These are phyloP conservation scores for Platycercus adscitus DNA, from an alignment of 2,113 vertebrate genomes.

Conservation along the genomic window DNA sequence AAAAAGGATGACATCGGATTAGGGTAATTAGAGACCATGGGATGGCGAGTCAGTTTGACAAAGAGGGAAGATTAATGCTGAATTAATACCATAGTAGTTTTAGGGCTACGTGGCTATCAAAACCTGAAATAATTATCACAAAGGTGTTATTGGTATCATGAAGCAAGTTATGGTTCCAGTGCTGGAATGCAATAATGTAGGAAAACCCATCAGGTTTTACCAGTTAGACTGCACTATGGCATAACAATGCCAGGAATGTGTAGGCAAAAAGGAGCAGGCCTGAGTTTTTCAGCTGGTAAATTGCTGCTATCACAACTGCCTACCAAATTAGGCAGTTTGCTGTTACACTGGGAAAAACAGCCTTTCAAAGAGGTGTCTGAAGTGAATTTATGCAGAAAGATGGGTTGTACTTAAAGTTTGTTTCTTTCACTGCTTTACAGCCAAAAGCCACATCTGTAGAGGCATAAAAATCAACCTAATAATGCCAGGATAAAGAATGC, in stretches of 20 bases:
- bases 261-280: not conserved
- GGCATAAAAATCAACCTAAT: conserved; percentile 33
- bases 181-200: not conserved
- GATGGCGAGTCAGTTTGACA: not conserved
- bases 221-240: not conserved
- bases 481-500: not conserved
- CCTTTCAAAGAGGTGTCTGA: not conserved
- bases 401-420: not conserved
- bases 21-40: not conserved
- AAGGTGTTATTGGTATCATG: not conserved
- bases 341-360: not conserved
- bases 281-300: not conserved
- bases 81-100: not conserved
- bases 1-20: not conserved
- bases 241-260: not conserved
- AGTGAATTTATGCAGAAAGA: conserved; percentile 11
- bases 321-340: not conserved
- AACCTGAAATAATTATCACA: not conserved
- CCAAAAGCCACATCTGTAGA: conserved; percentile 27
- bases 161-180: not conserved
- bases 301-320: not conserved
- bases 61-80: not conserved
- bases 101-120: not conserved
- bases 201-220: not conserved
- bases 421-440: conserved; percentile 2